phyloP scores from a whole-genome alignment of 2,888 invertebrate genomes.

The Scelioninae gen. 2 region DNA sequence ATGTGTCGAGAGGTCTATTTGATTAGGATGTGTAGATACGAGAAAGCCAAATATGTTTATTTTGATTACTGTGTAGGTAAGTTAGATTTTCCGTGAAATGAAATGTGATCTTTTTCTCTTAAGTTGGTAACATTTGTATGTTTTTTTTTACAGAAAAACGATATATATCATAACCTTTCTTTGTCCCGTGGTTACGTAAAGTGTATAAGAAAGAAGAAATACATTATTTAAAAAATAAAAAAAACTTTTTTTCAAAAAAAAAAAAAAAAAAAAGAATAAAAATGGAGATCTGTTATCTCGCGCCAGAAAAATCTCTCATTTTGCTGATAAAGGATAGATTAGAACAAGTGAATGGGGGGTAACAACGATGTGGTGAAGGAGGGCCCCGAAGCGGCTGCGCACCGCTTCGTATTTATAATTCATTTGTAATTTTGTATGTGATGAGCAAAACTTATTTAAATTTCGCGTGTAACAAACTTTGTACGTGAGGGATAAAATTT shows the following conservation, averaged over 20 bases:
- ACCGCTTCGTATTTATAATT: conserved; percentile 51
- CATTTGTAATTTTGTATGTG: conserved; percentile 57
- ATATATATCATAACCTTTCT: too few relatives aligned
- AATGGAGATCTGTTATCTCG: conserved; percentile 14
- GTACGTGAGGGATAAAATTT: conserved; percentile 41
- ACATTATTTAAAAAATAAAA: conserved; percentile 8
- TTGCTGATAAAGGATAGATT: neutral
- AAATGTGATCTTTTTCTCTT: too few relatives aligned
- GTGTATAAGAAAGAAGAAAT: too few relatives aligned
- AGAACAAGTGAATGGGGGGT: neutral
- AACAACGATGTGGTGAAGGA: neutral
- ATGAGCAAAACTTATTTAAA: conserved; percentile 56
- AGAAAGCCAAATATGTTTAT: too few relatives aligned
- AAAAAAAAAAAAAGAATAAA: conserved; percentile 21
- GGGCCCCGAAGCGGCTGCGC: conserved; percentile 8
- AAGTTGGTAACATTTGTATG: too few relatives aligned
- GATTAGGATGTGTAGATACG: too few relatives aligned
- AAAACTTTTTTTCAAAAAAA: too few relatives aligned
- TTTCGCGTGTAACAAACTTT: conserved; percentile 55
- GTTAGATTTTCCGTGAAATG: too few relatives aligned
- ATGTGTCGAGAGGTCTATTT: too few relatives aligned
- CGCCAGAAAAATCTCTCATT: conserved; percentile 15
- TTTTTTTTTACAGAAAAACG: too few relatives aligned
- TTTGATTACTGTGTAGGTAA: too few relatives aligned
- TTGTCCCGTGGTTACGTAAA: too few relatives aligned